Evolutionary conservation across 2,888 invertebrate genomes (phyloP).

Genomic region (Brachypalpus laphriformis): DNA sequence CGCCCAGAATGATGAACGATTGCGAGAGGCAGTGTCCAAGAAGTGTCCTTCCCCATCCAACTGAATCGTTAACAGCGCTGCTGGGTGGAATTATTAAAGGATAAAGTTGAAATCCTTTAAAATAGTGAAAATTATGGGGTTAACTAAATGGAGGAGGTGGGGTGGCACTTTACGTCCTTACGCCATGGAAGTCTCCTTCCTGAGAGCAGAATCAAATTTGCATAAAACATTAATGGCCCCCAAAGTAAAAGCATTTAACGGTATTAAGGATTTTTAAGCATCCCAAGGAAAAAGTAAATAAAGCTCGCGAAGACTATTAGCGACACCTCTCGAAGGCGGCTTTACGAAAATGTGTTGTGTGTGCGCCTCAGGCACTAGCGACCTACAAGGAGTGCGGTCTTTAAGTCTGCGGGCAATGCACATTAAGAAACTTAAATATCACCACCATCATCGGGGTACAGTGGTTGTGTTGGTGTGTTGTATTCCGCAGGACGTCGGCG

Average conservation of each 20-base stretch:
- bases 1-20: conserved; percentile 49
- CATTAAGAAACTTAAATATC: conserved; percentile 64
- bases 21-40: neutral
- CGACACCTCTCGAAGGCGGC: conserved; percentile 65
- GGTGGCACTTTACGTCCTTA: conserved; percentile 26
- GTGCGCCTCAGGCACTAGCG: conserved; percentile 10
- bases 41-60: neutral
- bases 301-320: conserved; percentile 70
- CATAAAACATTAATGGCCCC: conserved; percentile 74
- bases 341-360: conserved; percentile 54
- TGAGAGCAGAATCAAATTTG: conserved; percentile 64
- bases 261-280: conserved; percentile 70
- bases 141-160: neutral
- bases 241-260: conserved; percentile 73
- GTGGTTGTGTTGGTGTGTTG: conserved; percentile 8
- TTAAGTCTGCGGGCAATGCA: conserved; percentile 68
- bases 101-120: conserved; percentile 61
- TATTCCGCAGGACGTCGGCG: conserved; percentile 1
- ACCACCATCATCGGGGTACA: neutral
- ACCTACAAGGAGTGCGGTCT: neutral
- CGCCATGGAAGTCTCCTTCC: conserved; percentile 28
- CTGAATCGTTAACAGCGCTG: neutral
- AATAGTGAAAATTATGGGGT: conserved; percentile 65
- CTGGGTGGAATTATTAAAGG: conserved; percentile 50
- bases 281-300: conserved; percentile 66